Evolutionary conservation across 2,888 invertebrate genomes (phyloP), one percentile per base, ranked within the genome.

Genomic region (Nysson spinosus): DNA sequence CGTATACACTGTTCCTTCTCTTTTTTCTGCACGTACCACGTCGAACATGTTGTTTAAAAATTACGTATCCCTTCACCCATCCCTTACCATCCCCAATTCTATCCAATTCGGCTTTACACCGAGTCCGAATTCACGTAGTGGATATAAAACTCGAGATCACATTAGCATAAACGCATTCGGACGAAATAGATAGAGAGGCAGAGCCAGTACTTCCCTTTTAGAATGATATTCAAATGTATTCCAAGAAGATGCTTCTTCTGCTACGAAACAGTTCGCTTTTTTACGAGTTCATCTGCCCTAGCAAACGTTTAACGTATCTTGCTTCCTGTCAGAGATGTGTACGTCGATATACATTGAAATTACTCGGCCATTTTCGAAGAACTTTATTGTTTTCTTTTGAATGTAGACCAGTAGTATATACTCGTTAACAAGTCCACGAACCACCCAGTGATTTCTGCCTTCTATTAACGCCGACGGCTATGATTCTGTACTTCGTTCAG

Each of bases 141-240:
- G 14, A 14, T 11, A 51, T 51, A 61, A 61, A 35, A 52, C 46
- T 52, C 24, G 12, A 39, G 50, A 35, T 52, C 34, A 37, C 39
- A 75, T 78, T 79, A 79, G 67, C 80, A 80, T 75, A 77, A 79
- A 73, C 46, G 68, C 69, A 19, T 39, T 72, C 40, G 32, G 49
- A 58, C 52, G 66, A 42, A 78, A 69, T 67, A 47, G 47, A 55
- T 49, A 40, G 22, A 52, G 43, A 26, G 28, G 17, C 7, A 20
- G 9, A 12, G 16, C 12, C n/a, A 11, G 22, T 40, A 49, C 34
- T 52, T 7, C 14, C 14, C 37, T 34, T 39, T 42, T 26, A 46
- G 70, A 77, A 78, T 76, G 72, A 71, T 58, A 81, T 79, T 79
- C 67, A 79, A 82, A 81, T 80, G 72, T 80, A 79, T 79, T 79